These are phyloP conservation scores for Athalia cordata DNA, from an alignment of 2,888 invertebrate genomes.

Conservation along the genomic window DNA sequence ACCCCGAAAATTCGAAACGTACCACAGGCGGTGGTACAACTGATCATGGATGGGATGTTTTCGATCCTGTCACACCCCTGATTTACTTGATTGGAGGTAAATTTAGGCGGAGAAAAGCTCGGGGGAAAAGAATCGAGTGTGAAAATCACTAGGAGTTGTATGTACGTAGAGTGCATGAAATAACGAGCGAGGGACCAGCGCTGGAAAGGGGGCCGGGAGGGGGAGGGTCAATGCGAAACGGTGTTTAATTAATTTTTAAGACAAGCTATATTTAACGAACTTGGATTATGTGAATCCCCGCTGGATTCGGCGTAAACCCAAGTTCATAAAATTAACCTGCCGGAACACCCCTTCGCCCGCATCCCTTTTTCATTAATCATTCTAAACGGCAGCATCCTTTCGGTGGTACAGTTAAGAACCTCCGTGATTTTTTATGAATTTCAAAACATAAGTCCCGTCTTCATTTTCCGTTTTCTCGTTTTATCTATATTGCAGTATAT, in stretches of 20 bases:
- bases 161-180: not conserved
- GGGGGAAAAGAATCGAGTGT: not conserved
- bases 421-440: not conserved
- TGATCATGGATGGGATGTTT: too few relatives aligned
- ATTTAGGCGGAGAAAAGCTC: too few relatives aligned
- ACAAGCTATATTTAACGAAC: conserved; percentile 2
- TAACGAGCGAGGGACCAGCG: not conserved
- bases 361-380: conserved; percentile 31
- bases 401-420: not conserved
- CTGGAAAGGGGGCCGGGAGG: not conserved
- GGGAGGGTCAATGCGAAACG: not conserved
- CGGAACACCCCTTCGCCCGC: not conserved
- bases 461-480: too few relatives aligned
- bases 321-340: conserved; percentile 33
- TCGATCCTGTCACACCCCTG: too few relatives aligned
- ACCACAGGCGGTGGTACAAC: not conserved
- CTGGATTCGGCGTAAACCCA: conserved; percentile 13
- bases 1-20: conserved; percentile 10
- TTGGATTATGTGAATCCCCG: not conserved
- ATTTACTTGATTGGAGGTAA: too few relatives aligned
- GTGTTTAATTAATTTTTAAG: conserved; percentile 24
- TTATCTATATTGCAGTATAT: too few relatives aligned
- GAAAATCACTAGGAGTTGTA: not conserved
- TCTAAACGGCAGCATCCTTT: not conserved
- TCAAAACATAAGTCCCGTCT: too few relatives aligned